Conservation (phyloP, 30 jellyfish, hydroid and myxozoan genomes). For the Hydra vulgaris region DNA sequence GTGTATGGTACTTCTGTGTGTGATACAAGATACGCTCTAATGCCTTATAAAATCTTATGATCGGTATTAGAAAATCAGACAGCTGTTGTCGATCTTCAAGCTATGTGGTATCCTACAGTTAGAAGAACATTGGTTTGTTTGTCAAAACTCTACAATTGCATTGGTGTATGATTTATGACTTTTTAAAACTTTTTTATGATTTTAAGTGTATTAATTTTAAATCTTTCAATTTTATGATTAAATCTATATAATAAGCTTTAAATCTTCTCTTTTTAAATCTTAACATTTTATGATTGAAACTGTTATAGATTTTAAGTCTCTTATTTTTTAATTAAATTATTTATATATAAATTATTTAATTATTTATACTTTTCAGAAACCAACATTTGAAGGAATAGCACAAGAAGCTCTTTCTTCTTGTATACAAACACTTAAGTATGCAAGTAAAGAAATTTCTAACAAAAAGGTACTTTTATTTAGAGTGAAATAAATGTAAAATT, state of each 20-base stretch:
- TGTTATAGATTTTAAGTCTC: neutral
- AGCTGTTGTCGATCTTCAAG: conserved; percentile 92
- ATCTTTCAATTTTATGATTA: no score
- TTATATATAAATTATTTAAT: no score
- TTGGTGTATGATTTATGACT: conserved; percentile 54
- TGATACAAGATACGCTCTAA: no score
- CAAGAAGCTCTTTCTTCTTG: conserved; percentile 90
- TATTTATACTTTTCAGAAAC: conserved; percentile 28
- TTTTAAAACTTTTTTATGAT: no score
- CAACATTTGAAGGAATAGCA: conserved; percentile 92
- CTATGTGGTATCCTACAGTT: conserved; percentile 99
- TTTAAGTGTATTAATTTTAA: no score
- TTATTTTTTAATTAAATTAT: no score
- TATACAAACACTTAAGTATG: conserved; percentile 63
- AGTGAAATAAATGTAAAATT: neutral
- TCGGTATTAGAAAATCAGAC: conserved; percentile 29
- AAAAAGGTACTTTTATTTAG: conserved; percentile 62
- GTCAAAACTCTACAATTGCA: conserved; percentile 79
- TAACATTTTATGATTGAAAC: neutral
- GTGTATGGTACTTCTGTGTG: no score
- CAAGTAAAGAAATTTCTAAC: conserved; percentile 61
- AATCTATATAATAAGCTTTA: no score
- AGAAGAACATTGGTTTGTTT: conserved; percentile 92
- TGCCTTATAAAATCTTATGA: no score
- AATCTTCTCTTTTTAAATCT: no score